Conservation (phyloP, 2,888 invertebrate genomes). For the Caenorhabditis macrosperma region DNA sequence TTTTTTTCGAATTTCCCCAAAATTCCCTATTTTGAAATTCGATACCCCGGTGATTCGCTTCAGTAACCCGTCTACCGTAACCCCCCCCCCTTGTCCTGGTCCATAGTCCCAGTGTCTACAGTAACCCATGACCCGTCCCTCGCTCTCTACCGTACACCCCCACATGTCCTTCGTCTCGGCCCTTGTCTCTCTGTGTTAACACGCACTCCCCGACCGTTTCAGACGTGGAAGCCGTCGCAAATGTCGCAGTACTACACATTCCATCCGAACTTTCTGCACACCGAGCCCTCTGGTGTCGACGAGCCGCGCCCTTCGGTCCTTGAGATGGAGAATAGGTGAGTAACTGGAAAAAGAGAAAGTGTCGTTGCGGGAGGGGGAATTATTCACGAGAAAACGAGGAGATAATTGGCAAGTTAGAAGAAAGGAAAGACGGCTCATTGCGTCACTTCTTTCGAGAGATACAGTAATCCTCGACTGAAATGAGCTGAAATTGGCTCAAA, state of each 20-base stretch:
- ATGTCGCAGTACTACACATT: constrained; percentile 80
- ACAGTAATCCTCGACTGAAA: too few relatives aligned
- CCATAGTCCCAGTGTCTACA: too few relatives aligned
- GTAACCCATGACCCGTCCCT: too few relatives aligned
- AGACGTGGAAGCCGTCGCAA: constrained; percentile 63
- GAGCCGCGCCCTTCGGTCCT: constrained; percentile 77
- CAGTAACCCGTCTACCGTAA: too few relatives aligned
- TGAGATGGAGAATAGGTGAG: constrained; percentile 80
- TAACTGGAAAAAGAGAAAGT: too few relatives aligned
- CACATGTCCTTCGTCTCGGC: neutral
- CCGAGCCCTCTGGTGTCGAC: constrained; percentile 63
- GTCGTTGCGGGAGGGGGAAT: neutral
- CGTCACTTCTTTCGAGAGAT: too few relatives aligned
- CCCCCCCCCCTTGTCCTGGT: too few relatives aligned
- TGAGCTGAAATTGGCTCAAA: too few relatives aligned
- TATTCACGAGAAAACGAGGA: neutral
- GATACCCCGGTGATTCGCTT: too few relatives aligned
- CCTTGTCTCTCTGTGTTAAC: neutral
- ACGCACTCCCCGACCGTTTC: constrained; percentile 1
- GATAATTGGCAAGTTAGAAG: neutral
- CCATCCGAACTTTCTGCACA: constrained; percentile 77
- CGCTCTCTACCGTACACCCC: too few relatives aligned
- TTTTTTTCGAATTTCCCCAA: too few relatives aligned
- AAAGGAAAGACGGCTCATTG: constrained; percentile 13
- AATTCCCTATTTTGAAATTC: too few relatives aligned